A percentile compares a stretch with the other conserved stretches of the same genome.
Evolutionary conservation across 2,797 vertebrate genomes (phyloP).

Genomic region (Galaxias olidus): DNA sequence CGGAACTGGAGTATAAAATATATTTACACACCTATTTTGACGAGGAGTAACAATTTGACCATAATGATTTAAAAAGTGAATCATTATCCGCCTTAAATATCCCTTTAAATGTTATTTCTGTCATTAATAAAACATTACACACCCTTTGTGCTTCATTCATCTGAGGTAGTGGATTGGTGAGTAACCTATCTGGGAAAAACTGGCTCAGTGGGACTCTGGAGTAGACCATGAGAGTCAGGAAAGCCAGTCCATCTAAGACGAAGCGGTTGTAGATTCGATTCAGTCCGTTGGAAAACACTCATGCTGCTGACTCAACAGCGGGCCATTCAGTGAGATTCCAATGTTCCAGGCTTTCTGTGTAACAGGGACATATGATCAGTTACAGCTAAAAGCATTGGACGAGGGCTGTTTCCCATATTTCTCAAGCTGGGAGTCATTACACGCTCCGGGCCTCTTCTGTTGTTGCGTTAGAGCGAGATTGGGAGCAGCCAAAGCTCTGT

Average conservation of each 20-base stretch:
- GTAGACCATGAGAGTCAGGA: conserved; percentile 15
- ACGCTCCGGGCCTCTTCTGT: conserved; percentile 27
- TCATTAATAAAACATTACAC: no score
- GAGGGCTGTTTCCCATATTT: conserved; percentile 26
- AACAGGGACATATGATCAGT: conserved; percentile 35
- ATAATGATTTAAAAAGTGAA: no score
- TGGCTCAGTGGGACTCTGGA: neutral
- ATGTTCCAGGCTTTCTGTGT: conserved; percentile 20
- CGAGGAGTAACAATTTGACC: no score
- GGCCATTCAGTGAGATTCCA: conserved; percentile 23
- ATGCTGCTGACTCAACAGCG: conserved; percentile 54
- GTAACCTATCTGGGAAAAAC: no score
- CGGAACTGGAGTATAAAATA: no score
- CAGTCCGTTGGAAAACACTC: no score
- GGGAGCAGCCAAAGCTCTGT: conserved; percentile 15
- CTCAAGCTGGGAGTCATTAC: conserved; percentile 33
- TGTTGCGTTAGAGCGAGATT: conserved; percentile 28
- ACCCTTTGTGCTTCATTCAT: no score
- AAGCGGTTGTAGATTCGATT: no score
- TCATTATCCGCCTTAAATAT: no score
- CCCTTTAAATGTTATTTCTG: no score
- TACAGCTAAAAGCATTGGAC: conserved; percentile 29
- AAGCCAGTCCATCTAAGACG: conserved; percentile 2
- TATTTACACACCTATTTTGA: no score
- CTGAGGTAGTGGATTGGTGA: no score